Evolutionary conservation across 1,140 invertebrate species (phyloP), one percentile per base, ranked within the genome.

Genomic region (Aricia agestis): DNA sequence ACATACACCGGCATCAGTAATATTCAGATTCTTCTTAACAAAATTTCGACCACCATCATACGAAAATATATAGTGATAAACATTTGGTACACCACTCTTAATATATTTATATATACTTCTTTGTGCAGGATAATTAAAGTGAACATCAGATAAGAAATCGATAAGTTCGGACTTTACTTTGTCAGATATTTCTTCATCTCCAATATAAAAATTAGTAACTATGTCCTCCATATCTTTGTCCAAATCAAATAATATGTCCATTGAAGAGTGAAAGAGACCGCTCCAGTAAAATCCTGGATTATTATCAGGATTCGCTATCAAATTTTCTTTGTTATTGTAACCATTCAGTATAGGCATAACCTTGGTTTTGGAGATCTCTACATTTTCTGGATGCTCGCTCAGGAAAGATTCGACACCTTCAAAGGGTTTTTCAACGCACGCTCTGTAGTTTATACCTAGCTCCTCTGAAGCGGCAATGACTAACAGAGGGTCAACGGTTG

Each of bases 1-100:
- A 18, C 59, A 2, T 0, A 78, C 77, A 1, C 77, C 76, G 1
- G 63, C 67, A 1, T 15, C 42, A 0, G 71, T 77, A 10, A 45
- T 31, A n/a, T 41, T 59, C 5, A 1, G 7, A 15, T 3, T 19
- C n/a, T 65, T 65, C 19, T 70, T 65, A 4, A 31, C 41, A 15
- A 66, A 66, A 70, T 70, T 70, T 70, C 69, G 25, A 18, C 19
- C 58, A 19, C 69, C 59, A 65, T 19, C 19, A 32, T 81, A 81
- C 0, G 75, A 73, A 68, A 84, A 84, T 1, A 80, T 32, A 15
- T 84, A 82, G 1, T 77, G 69, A 70, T 69, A 81, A 2, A 84
- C 67, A 63, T 66, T 72, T 2, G 73, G 67, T 6, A 68, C 67
- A 4, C 74, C 76, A 36, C 76, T 68, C 15, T 78, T 66, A 0